Base-by-base conservation (phyloP, 2,797 vertebrate species). In the Danionella dracula region DNA sequence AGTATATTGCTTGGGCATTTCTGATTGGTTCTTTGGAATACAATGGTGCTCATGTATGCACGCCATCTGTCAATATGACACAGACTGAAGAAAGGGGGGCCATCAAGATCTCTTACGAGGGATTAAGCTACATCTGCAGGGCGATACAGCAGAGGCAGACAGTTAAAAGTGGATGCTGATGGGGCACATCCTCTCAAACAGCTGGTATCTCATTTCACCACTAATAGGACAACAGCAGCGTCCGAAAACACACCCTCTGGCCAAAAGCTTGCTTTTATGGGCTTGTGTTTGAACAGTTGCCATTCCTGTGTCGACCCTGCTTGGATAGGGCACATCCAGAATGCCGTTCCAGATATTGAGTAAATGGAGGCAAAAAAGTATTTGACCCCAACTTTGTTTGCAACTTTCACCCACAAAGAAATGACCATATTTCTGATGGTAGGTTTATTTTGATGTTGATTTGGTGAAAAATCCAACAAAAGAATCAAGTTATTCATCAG, bases 171-270 rank as follows among this genome's bases (percentile, higher is more conserved):
- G 42, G 5, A 46, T 66, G 65, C 75, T 68, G 75, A 71, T 46
- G 21, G 55, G 38, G 53, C 56, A 61, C 41, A 62, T 49, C 37
- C 19, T 57, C 37, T 44, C 51, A 55, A 76, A 76, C 75, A 74
- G 75, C 71, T 76, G 75, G 44, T 71, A 50, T 45, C 32, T 56
- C 42, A 34, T 27, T 71, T 27, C 37, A n/a, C 10, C 20, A 67
- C 29, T 27, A 6, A 6, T 17, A 34, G 21, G 21, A 41, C 37
- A 31, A 13, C 48, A 37, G 57, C 48, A 37, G 57, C 53, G 37
- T 53, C 38, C 42, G 23, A 27, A 38, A 56, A 46, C 57, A 70
- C 53, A 49, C 66, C 68, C 56, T 59, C 44, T 23, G 19, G 55
- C 27, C 45, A 40, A 8, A 54, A 48, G 32, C 45, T 11, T 57